Conservation (phyloP, 2,797 vertebrate genomes). For the Erethizon dorsatum region DNA sequence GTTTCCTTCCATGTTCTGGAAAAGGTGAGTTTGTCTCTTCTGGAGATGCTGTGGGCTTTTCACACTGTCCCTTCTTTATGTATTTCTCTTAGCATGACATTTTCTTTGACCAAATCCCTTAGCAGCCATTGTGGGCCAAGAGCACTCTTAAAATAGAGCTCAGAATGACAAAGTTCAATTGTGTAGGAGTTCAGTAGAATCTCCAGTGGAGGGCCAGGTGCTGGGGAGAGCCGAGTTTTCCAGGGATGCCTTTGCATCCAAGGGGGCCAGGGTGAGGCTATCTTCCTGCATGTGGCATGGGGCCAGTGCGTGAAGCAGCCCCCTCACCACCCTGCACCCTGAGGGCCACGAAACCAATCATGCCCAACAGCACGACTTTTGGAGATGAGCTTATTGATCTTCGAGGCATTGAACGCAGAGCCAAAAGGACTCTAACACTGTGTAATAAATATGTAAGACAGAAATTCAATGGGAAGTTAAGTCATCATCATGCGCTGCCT, state of each 20-base stretch:
- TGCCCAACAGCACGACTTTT: not conserved
- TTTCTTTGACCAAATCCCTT: not conserved
- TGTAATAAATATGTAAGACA: constrained; percentile 66
- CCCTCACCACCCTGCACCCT: not conserved
- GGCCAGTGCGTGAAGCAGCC: not conserved
- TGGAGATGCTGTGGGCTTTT: not conserved
- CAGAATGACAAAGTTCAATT: not conserved
- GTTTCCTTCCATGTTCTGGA: not conserved
- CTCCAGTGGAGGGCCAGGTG: not conserved
- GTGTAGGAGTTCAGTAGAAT: not conserved
- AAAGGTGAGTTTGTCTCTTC: not conserved
- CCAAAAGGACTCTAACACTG: not conserved
- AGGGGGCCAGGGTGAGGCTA: not conserved
- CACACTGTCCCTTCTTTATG: not conserved
- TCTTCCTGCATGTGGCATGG: accelerated
- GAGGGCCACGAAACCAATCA: accelerated
- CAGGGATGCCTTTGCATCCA: not conserved
- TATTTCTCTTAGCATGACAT: not conserved
- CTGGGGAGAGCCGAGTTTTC: not conserved
- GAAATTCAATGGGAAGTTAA: not conserved
- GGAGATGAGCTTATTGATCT: constrained; percentile 72
- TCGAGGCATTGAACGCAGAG: not conserved
- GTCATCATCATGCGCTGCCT: not conserved
- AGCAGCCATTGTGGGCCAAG: not conserved
- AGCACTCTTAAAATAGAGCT: not conserved